Evolutionary conservation across 2,888 invertebrate genomes (phyloP).

Genomic region (Zaprionus obscuricornis): DNA sequence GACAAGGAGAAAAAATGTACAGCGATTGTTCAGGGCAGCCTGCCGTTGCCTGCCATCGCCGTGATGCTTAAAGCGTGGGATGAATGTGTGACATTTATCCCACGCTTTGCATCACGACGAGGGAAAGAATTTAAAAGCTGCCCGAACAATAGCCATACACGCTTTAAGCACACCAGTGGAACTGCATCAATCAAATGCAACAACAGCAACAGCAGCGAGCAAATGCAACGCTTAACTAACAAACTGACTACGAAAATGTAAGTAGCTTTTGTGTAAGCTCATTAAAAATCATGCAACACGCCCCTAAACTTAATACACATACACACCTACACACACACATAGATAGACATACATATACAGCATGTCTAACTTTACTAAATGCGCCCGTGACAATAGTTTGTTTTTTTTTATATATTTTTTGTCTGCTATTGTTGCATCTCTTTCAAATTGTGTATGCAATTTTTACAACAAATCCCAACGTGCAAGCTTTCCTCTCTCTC

Average conservation of each 20-base stretch:
- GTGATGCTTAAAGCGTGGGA: constrained; percentile 33
- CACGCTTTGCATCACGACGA: too few relatives aligned
- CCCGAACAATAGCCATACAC: too few relatives aligned
- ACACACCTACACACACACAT: constrained; percentile 2
- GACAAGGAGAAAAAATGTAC: too few relatives aligned
- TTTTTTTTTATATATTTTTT: constrained; percentile 40
- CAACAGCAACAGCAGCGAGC: constrained; percentile 29
- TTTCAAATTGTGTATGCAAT: constrained; percentile 58
- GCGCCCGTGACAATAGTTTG: constrained; percentile 54
- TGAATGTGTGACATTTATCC: constrained; percentile 42
- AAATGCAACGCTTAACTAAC: constrained; percentile 43
- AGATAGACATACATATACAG: too few relatives aligned
- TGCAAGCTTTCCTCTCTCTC: too few relatives aligned
- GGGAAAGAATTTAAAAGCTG: too few relatives aligned
- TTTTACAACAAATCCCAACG: constrained; percentile 40
- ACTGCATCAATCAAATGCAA: constrained; percentile 59
- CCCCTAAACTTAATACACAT: constrained; percentile 30
- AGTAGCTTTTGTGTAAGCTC: constrained; percentile 70
- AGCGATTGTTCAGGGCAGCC: constrained; percentile 37
- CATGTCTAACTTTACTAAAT: constrained; percentile 37
- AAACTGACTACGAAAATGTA: constrained; percentile 47
- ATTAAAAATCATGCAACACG: constrained; percentile 58
- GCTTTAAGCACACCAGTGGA: too few relatives aligned
- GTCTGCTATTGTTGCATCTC: constrained; percentile 13
- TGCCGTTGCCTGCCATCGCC: too few relatives aligned